A percentile compares a stretch with the other conserved stretches of the same genome.
Evolutionary conservation across 2,888 invertebrate species (phyloP).

Genomic region (Drosophila mercatorum): DNA sequence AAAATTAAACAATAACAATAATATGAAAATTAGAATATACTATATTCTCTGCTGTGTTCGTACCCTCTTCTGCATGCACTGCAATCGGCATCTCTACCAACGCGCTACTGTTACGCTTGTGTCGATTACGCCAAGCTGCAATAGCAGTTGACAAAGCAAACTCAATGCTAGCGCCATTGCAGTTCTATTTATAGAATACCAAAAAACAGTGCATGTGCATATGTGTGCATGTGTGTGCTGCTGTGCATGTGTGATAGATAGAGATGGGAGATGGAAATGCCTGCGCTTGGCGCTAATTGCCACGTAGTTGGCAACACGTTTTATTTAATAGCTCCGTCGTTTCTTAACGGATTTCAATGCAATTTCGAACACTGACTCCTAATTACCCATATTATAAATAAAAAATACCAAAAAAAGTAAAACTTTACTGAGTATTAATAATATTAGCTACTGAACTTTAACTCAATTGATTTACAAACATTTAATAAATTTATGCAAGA

Average conservation of each 20-base stretch:
- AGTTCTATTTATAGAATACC: neutral
- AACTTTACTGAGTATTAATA: rapidly evolving
- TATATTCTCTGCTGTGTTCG: neutral
- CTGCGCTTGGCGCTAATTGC: neutral
- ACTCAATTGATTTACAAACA: neutral
- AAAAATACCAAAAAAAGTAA: rapidly evolving
- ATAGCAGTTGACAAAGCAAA: neutral
- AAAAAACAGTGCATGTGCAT: neutral
- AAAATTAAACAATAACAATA: neutral
- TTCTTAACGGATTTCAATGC: neutral
- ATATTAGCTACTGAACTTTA: neutral
- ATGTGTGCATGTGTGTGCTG: neutral
- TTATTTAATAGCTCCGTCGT: neutral
- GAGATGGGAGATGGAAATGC: neutral
- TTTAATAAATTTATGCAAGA: neutral
- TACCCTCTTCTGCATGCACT: neutral
- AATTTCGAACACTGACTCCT: neutral
- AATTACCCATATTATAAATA: too few relatives aligned
- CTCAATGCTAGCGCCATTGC: neutral
- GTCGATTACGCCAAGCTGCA: neutral
- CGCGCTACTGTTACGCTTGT: neutral
- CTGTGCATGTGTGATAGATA: neutral
- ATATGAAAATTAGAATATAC: rapidly evolving
- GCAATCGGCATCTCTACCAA: neutral
- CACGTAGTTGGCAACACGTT: too few relatives aligned